Percentiles rank a stretch among this genome's conserved stretches.
Conservation (phyloP, 1,140 invertebrate species). For the Drosophila burlai region DNA sequence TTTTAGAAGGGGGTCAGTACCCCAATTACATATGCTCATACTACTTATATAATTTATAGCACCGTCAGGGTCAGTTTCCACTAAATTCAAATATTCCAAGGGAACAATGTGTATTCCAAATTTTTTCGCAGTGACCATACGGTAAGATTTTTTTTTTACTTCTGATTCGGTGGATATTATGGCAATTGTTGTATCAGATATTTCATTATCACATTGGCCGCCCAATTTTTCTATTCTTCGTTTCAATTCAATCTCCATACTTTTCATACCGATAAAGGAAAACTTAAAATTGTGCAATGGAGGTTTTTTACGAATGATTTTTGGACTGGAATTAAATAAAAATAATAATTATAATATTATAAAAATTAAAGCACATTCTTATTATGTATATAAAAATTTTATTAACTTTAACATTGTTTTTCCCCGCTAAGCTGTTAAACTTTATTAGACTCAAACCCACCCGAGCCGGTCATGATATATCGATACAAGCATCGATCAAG, state of each 20-base stretch:
- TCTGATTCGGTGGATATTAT: constrained; percentile 91
- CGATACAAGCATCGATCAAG: too few relatives aligned
- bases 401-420: too few relatives aligned
- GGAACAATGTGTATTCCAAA: constrained; percentile 92
- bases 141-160: constrained; percentile 89
- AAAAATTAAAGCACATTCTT: background rate
- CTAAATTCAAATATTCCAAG: constrained; percentile 91
- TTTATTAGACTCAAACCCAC: too few relatives aligned
- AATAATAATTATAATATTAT: background rate
- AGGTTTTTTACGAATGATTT: constrained; percentile 87
- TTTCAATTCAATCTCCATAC: constrained; percentile 88
- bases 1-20: constrained; percentile 89
- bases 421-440: too few relatives aligned
- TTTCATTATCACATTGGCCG: constrained; percentile 89
- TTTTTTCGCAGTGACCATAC: constrained; percentile 89
- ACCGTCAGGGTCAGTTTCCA: constrained; percentile 86
- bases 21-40: constrained; percentile 93
- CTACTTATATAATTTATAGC: constrained; percentile 89
- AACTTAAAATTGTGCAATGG: constrained; percentile 93
- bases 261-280: constrained; percentile 89
- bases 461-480: too few relatives aligned
- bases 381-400: too few relatives aligned
- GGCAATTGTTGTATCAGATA: constrained; percentile 89
- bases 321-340: constrained; percentile 85
- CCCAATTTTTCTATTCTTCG: constrained; percentile 90